Percentiles rank a stretch among this genome's conserved stretches.
These are phyloP conservation scores for Drosophila yooni DNA, from an alignment of 2,888 invertebrate species.

Conservation along the genomic window DNA sequence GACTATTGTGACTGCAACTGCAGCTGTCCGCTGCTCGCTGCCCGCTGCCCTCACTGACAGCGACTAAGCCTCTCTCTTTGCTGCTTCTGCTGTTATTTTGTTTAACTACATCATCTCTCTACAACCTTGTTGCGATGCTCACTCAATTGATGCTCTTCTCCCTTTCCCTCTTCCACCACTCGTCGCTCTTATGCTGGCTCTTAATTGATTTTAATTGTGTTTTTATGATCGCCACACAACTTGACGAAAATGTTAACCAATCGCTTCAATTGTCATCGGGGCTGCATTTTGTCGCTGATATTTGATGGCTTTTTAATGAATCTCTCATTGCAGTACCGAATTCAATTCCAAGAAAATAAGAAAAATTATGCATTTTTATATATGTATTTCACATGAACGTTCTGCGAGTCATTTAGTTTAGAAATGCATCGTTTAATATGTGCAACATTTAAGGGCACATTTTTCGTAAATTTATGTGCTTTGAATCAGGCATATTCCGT, in stretches of 20 bases:
- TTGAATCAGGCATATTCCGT: background rate
- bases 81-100: slow-evolving; percentile 16
- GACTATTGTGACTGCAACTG: slow-evolving; percentile 31
- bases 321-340: slow-evolving; percentile 1
- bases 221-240: slow-evolving; percentile 58
- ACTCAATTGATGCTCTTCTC: slow-evolving; percentile 37
- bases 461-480: background rate
- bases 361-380: background rate
- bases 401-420: background rate
- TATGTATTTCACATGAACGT: background rate
- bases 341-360: background rate
- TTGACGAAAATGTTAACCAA: slow-evolving; percentile 49
- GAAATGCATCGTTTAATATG: background rate
- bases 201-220: slow-evolving; percentile 79
- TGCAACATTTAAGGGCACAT: background rate
- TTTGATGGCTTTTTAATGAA: slow-evolving; percentile 40
- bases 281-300: slow-evolving; percentile 42
- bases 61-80: background rate
- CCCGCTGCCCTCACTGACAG: slow-evolving; percentile 8
- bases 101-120: slow-evolving; percentile 57
- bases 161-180: background rate
- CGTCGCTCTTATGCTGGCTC: slow-evolving; percentile 36
- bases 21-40: slow-evolving; percentile 30
- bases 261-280: slow-evolving; percentile 40
- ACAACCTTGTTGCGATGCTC: slow-evolving; percentile 37